Evolutionary conservation across 2,888 invertebrate species (phyloP).

Genomic region (Meganola albula): DNA sequence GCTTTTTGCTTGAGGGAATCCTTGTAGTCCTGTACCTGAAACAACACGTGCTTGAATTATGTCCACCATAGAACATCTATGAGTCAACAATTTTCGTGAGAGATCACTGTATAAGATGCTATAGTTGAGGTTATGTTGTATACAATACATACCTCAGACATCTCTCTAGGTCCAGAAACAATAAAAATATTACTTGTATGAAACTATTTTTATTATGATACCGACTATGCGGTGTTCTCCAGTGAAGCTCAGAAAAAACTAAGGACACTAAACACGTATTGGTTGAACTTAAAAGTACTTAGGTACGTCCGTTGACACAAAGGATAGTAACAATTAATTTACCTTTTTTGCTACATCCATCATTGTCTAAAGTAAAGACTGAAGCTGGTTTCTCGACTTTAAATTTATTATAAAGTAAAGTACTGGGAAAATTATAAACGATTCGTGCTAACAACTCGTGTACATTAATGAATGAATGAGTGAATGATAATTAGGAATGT

Average conservation of each 20-base stretch:
- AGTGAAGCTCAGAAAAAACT: too few species aligned
- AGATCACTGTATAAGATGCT: constrained; percentile 22
- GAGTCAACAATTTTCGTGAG: constrained; percentile 29
- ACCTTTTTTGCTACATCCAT: constrained; percentile 71
- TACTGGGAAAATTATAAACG: constrained; percentile 26
- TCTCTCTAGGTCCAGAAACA: too few species aligned
- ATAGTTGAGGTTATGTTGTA: constrained; percentile 55
- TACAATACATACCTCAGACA: constrained; percentile 37
- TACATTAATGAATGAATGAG: constrained; percentile 38
- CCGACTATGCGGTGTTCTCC: too few species aligned
- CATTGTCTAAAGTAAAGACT: constrained; percentile 53
- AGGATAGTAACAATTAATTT: too few species aligned
- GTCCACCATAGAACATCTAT: constrained; percentile 23
- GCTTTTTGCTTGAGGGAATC: constrained; percentile 92
- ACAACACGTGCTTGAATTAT: constrained; percentile 30
- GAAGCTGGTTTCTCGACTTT: too few species aligned
- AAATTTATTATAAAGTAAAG: constrained; percentile 25
- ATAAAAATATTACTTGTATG: too few species aligned
- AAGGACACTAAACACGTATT: too few species aligned
- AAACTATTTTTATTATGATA: too few species aligned
- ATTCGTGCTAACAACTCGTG: constrained; percentile 40
- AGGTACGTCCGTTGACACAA: too few species aligned
- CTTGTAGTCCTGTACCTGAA: constrained; percentile 93
- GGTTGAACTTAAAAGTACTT: too few species aligned
- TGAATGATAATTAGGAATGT: neutral